phyloP scores from a whole-genome alignment of 2,797 vertebrate species.

The Carduelis carduelis region DNA sequence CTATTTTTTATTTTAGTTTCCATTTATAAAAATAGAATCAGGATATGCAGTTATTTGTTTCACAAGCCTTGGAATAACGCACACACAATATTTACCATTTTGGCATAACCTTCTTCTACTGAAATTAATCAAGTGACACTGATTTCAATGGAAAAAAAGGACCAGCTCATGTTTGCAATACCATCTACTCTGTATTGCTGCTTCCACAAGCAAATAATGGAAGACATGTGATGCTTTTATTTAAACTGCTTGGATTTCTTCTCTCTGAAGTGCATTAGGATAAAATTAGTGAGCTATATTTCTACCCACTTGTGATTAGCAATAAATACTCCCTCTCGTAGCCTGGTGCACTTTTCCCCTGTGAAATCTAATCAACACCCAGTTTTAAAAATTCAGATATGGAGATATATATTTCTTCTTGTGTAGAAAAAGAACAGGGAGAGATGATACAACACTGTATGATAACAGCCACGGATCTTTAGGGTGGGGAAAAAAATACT shows the following conservation, averaged over 20 bases:
- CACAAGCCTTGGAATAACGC: neutral
- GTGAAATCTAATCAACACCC: slow-evolving; percentile 27
- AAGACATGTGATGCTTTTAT: slow-evolving; percentile 28
- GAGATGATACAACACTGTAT: neutral
- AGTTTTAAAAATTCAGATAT: slow-evolving; percentile 15
- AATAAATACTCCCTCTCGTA: neutral
- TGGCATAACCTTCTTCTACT: neutral
- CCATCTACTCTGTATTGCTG: neutral
- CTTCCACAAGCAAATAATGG: slow-evolving; percentile 42
- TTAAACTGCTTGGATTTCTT: slow-evolving; percentile 25
- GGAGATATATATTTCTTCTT: neutral
- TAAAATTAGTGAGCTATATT: slow-evolving; percentile 58
- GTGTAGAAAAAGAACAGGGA: neutral
- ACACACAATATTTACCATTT: neutral
- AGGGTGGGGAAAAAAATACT: neutral
- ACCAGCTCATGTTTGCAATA: neutral
- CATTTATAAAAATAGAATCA: slow-evolving; percentile 21
- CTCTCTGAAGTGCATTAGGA: slow-evolving; percentile 41
- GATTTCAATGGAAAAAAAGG: slow-evolving; percentile 4
- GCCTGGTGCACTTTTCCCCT: slow-evolving; percentile 12
- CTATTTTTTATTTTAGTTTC: slow-evolving; percentile 8
- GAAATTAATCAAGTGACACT: slow-evolving; percentile 1
- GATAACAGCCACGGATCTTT: neutral
- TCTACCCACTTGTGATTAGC: slow-evolving; percentile 55
- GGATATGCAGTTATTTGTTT: neutral